Conservation (phyloP, 2,797 vertebrate species). For the Esox lucius region DNA sequence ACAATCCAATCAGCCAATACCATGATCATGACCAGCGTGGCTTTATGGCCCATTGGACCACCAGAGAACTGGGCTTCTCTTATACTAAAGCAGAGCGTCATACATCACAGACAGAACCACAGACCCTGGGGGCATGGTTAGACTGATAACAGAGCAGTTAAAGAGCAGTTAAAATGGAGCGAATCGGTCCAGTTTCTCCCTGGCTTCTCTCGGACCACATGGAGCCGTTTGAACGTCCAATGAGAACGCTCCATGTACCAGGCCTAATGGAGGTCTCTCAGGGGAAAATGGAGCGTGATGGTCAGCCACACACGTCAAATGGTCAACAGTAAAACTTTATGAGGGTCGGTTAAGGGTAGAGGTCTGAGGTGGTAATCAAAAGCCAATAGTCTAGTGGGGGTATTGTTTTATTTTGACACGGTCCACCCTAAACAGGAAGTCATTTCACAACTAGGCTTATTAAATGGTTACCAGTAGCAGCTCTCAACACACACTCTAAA, state of each 20-base stretch:
- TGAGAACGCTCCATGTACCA: slow-evolving; percentile 32
- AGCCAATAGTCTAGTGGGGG: neutral
- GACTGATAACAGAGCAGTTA: slow-evolving; percentile 27
- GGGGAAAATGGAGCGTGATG: slow-evolving; percentile 2
- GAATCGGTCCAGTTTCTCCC: slow-evolving; percentile 19
- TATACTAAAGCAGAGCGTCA: slow-evolving; percentile 28
- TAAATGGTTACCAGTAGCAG: slow-evolving; percentile 53
- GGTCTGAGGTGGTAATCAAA: neutral
- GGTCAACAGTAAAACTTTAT: slow-evolving; percentile 40
- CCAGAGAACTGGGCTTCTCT: slow-evolving; percentile 49
- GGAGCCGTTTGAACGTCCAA: slow-evolving; percentile 13
- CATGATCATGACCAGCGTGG: slow-evolving; percentile 25
- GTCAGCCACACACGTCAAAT: slow-evolving; percentile 16
- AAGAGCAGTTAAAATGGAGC: slow-evolving; percentile 31
- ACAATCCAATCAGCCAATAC: slow-evolving; percentile 46
- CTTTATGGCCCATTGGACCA: slow-evolving; percentile 38
- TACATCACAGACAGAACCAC: slow-evolving; percentile 39
- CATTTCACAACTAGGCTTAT: slow-evolving; percentile 55
- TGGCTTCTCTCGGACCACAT: slow-evolving; percentile 16
- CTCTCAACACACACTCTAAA: too few species aligned
- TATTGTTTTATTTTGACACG: slow-evolving; percentile 71
- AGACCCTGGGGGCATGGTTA: slow-evolving; percentile 47
- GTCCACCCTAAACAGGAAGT: slow-evolving; percentile 71
- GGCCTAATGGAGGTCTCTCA: slow-evolving; percentile 34
- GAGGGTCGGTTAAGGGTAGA: neutral